Conservation (phyloP, 1,140 invertebrate species). For the Sycophaga agraensis region DNA sequence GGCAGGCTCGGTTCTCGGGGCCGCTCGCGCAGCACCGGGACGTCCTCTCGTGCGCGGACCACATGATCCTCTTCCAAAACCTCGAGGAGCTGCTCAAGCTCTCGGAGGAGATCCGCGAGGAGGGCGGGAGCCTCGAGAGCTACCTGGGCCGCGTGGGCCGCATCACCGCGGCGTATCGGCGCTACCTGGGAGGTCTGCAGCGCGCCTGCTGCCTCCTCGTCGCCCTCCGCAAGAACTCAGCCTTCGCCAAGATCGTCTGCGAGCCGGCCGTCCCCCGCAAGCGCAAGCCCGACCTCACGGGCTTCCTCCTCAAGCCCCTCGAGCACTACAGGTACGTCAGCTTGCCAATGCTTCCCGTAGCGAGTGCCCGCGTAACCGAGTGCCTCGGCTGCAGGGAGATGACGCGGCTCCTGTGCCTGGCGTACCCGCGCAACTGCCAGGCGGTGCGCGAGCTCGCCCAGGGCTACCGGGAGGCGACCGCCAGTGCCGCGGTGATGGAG, state of each 20-base stretch:
- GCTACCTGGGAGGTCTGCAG: constrained; percentile 79
- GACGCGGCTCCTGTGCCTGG: constrained; percentile 51
- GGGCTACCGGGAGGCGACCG: constrained; percentile 76
- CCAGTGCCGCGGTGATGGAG: constrained; percentile 79
- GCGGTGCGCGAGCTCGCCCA: constrained; percentile 51
- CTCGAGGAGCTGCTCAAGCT: constrained; percentile 76
- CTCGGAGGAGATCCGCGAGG: constrained; percentile 78
- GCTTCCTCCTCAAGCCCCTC: constrained; percentile 75
- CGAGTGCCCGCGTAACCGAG: no score
- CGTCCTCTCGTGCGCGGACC: constrained; percentile 71
- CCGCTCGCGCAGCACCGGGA: constrained; percentile 73
- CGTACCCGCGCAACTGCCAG: constrained; percentile 51
- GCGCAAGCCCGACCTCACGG: constrained; percentile 77
- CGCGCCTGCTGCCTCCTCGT: constrained; percentile 79
- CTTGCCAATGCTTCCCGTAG: no score
- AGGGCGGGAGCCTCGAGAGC: constrained; percentile 71
- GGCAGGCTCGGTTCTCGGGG: constrained; percentile 71
- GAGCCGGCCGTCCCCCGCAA: constrained; percentile 74
- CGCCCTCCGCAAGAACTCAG: constrained; percentile 60
- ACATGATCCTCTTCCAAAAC: constrained; percentile 79
- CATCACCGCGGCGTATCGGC: constrained; percentile 73
- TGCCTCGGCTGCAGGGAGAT: constrained; percentile 45
- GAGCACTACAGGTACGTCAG: constrained; percentile 70
- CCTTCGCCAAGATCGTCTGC: constrained; percentile 72
- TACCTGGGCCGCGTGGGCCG: constrained; percentile 72